phyloP scores from a whole-genome alignment of 2,888 invertebrate species.

The Pristionchus arcanus region DNA sequence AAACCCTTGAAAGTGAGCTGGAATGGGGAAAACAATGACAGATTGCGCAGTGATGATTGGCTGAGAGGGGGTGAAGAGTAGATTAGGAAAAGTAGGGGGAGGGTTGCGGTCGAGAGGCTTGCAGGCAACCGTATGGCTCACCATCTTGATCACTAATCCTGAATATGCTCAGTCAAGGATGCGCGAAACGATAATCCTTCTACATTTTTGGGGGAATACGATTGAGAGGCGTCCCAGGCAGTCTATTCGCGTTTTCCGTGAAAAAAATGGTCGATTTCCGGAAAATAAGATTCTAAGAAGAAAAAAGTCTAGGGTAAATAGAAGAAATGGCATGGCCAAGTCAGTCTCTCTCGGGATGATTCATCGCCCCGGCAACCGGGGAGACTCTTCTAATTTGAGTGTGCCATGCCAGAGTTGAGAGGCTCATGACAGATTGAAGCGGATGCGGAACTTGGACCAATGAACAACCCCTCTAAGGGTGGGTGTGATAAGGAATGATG shows the following conservation, averaged over 20 bases:
- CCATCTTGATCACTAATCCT: not conserved
- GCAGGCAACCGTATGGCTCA: not conserved
- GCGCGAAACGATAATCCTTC: too few relatives aligned
- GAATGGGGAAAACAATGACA: not conserved
- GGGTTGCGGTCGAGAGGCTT: not conserved
- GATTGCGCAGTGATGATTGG: not conserved
- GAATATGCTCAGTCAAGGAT: too few relatives aligned
- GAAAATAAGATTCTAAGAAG: too few relatives aligned
- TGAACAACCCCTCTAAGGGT: too few relatives aligned
- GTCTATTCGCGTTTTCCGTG: too few relatives aligned
- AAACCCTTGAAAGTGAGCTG: not conserved
- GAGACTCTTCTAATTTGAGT: not conserved
- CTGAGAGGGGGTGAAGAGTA: not conserved
- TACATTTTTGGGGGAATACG: too few relatives aligned
- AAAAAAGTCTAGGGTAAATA: not conserved
- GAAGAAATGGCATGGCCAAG: not conserved
- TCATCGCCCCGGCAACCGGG: not conserved
- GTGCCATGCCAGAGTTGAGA: too few relatives aligned
- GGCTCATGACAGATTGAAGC: too few relatives aligned
- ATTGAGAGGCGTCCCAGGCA: too few relatives aligned
- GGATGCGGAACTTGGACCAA: too few relatives aligned
- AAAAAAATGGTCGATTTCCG: too few relatives aligned
- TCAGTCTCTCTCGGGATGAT: not conserved
- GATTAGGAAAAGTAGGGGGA: not conserved
- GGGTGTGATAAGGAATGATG: too few relatives aligned